Base-by-base conservation (phyloP, 2,888 invertebrate species). In the Netelia inedita region DNA sequence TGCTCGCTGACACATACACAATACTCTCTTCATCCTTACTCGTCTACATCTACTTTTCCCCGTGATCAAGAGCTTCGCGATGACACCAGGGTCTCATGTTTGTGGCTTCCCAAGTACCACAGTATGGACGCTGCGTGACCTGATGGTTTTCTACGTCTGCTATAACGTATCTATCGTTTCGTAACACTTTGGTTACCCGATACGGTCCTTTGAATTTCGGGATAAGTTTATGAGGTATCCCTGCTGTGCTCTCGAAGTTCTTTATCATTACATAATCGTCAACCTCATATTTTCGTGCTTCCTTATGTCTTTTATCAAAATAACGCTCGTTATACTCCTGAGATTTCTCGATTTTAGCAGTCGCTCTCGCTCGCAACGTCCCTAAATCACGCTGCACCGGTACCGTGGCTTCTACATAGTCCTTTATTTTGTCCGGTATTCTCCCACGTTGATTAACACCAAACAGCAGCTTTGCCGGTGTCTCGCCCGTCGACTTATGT, bases 221-320 rank as follows among this genome's bases (percentile, higher is more conserved):
- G 16, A 88, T 82, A 6, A 88, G 16, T 72, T 89, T 89, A 28
- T 83, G 82, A 2, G 85, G 63, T 10, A 73, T 76, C 16, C 88
- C 86, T 2, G 83, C 57, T 14, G 85, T 83, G 16, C 79, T 87
- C 28, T 86, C 0, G 28, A 28, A 28, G 3, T 28, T 28, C 28
- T 28, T 28, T 28, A 28, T 28, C 28, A 28, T 28, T 28, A 87
- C 85, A 11, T 80, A 82, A 46, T 88, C 88, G 9, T 79, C 84
- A 0, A 83, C 65, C 19, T 82, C 21, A 28, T 87, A 87, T 41
- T 68, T 69, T 21, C 74, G 68, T 10, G 87, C 83, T 21, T 43
- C 50, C 80, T 90, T 90, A 68, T 87, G 89, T 68, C 69, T 90
- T 59, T 85, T 88, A 82, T 92, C 83, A 85, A 85, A 90, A 76